Evolutionary conservation across 2,113 vertebrate genomes (phyloP), one percentile per base, ranked within the genome.

Genomic region (Nerophis ophidion): DNA sequence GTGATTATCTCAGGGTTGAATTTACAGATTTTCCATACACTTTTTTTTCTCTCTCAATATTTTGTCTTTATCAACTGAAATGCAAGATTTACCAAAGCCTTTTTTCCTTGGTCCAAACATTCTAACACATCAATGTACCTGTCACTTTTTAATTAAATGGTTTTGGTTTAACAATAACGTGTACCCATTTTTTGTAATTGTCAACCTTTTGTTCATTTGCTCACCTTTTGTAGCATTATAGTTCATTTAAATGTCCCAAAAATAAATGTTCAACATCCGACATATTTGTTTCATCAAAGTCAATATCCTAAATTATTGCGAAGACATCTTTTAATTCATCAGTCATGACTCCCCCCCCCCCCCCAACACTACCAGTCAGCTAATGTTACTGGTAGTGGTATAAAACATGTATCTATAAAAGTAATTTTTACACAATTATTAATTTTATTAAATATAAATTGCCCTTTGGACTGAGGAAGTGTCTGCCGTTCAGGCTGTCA

Each of bases 1-100:
- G 73, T 84, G 63, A 76, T 79, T 72, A 83, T 85, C 89, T 91
- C 89, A 90, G 89, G 89, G 88, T 82, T 81, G 63, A 86, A 74
- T 66, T 87, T 76, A 69, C 67, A 69, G 36, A 63, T 70, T 42
- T 61, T 56, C 1, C 11, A 26, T 26, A 26, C 26, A 26, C 61
- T 7, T 45, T 58, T 70, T 35, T 15, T 71, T 70, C 50, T 58
- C 0, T 64, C 49, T 6, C 49, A 19, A 15, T 6, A 17, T n/a
- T 55, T 2, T 34, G 14, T 53, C 7, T 36, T 8, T n/a, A 26
- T 3, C 26, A 3, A 48, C n/a, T 44, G 40, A 11, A 44, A 19
- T 44, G 15, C 8, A n/a, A 15, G 26, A 34, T 16, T 48, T 1
- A 47, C 10, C 16, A 54, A 60, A 55, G 57, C 38, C 59, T 54